These are phyloP conservation scores for Phenacoccus solenopsis DNA, from an alignment of 1,140 invertebrate genomes.

Conservation along the genomic window DNA sequence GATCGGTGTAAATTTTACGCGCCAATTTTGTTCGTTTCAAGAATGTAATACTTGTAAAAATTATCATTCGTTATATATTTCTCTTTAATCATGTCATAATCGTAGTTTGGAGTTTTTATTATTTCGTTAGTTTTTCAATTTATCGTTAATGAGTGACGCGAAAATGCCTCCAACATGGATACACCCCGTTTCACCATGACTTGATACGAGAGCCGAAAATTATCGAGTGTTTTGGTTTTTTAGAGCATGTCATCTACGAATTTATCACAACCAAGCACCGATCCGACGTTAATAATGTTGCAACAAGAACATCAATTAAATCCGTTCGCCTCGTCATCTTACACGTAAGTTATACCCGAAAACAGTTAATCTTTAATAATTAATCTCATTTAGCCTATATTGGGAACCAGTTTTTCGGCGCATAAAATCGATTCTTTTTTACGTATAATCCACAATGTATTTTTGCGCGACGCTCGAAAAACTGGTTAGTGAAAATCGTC, in stretches of 20 bases:
- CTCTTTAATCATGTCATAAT: too few relatives aligned
- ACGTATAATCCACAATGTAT: neutral
- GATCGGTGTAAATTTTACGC: neutral
- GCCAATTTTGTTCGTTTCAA: too few relatives aligned
- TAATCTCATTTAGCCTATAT: constrained; percentile 18
- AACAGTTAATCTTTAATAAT: constrained; percentile 15
- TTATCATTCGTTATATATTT: too few relatives aligned
- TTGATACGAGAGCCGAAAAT: neutral
- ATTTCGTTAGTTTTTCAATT: too few relatives aligned
- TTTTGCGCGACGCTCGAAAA: neutral
- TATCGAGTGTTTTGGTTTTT: neutral
- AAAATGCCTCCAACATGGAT: too few relatives aligned
- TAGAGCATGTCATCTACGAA: constrained; percentile 13
- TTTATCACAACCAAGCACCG: constrained; percentile 7
- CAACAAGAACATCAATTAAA: constrained; percentile 16
- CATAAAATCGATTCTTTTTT: constrained; percentile 6
- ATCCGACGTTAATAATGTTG: constrained; percentile 14
- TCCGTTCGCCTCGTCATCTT: neutral
- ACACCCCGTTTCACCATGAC: neutral
- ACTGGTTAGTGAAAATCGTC: constrained; percentile 6
- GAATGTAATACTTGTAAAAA: too few relatives aligned
- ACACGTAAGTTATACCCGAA: neutral
- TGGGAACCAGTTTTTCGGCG: neutral
- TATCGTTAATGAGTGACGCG: too few relatives aligned
- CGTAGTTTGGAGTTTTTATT: too few relatives aligned